Evolutionary conservation across 2,113 vertebrate species (phyloP).

Genomic region (Dicrurus megarhynchus): DNA sequence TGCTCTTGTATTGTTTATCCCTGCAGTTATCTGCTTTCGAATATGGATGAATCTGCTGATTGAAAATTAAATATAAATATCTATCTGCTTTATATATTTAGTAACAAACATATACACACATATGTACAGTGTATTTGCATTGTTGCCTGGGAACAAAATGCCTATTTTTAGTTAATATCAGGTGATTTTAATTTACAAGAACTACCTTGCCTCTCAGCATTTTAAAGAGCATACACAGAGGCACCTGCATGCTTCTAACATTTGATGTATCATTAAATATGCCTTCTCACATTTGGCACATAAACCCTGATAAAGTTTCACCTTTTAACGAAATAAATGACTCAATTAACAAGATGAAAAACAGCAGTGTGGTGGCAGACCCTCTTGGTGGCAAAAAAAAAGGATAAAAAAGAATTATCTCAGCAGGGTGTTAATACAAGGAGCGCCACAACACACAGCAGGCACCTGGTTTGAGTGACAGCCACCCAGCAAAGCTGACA

Average conservation of each 20-base stretch:
- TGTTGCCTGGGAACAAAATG: not conserved
- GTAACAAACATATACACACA: constrained; percentile 6
- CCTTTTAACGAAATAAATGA: constrained; percentile 88
- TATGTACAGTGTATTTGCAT: not conserved
- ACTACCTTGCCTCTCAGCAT: not conserved
- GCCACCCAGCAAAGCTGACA: constrained; percentile 78
- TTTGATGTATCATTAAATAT: constrained; percentile 78
- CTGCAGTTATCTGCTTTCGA: constrained; percentile 49
- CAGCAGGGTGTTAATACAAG: constrained; percentile 81
- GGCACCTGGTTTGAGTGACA: constrained; percentile 78
- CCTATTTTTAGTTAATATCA: constrained; percentile 52
- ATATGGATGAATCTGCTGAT: constrained; percentile 45
- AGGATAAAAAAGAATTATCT: constrained; percentile 85
- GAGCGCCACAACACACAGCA: constrained; percentile 74
- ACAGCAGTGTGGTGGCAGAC: constrained; percentile 77
- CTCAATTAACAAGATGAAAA: constrained; percentile 88
- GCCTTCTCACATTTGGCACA: constrained; percentile 75
- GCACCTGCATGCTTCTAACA: constrained; percentile 57
- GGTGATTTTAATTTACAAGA: constrained; percentile 18
- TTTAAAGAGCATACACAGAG: constrained; percentile 33
- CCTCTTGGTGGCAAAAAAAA: constrained; percentile 76
- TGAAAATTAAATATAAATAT: constrained; percentile 62
- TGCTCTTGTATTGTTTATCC: constrained; percentile 41
- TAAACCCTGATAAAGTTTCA: constrained; percentile 78
- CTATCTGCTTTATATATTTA: constrained; percentile 32